Percentiles rank a stretch among this genome's conserved stretches.
Conservation (phyloP, 2,888 invertebrate species). For the Tenthredo notha region DNA sequence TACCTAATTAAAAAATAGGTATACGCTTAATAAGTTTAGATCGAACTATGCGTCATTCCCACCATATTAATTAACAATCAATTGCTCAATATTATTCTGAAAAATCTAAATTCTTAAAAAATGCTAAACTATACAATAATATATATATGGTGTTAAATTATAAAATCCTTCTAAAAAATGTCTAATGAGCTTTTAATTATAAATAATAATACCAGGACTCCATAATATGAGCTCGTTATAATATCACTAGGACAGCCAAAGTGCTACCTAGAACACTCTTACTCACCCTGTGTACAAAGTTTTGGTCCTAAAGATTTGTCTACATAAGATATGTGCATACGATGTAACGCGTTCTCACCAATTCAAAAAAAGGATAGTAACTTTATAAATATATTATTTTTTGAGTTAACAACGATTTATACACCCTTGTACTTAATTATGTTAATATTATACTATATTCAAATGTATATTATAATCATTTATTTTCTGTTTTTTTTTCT, state of each 20-base stretch:
- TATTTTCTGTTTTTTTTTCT: neutral
- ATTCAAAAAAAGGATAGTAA: neutral
- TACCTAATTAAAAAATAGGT: conserved; percentile 35
- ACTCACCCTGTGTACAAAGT: conserved; percentile 42
- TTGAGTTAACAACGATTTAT: conserved; percentile 7
- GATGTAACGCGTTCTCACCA: conserved; percentile 6
- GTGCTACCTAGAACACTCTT: neutral
- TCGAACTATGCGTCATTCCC: conserved; percentile 29
- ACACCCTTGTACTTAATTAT: conserved; percentile 34
- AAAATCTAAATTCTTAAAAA: conserved; percentile 32
- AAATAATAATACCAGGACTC: conserved; percentile 26
- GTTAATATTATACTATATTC: neutral
- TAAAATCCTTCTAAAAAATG: conserved; percentile 6
- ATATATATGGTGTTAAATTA: conserved; percentile 24
- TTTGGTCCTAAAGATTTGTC: conserved; percentile 45
- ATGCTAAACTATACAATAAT: conserved; percentile 34
- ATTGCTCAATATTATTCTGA: conserved; percentile 28
- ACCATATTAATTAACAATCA: conserved; percentile 13
- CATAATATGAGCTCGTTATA: conserved; percentile 4
- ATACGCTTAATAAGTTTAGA: neutral
- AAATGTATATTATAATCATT: neutral
- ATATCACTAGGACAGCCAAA: conserved; percentile 39
- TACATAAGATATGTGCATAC: conserved; percentile 44
- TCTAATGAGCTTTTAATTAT: conserved; percentile 31
- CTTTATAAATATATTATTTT: conserved; percentile 33